Evolutionary conservation across 2,113 vertebrate genomes (phyloP), one percentile per base, ranked within the genome.

Genomic region (Macquaria ambigua): DNA sequence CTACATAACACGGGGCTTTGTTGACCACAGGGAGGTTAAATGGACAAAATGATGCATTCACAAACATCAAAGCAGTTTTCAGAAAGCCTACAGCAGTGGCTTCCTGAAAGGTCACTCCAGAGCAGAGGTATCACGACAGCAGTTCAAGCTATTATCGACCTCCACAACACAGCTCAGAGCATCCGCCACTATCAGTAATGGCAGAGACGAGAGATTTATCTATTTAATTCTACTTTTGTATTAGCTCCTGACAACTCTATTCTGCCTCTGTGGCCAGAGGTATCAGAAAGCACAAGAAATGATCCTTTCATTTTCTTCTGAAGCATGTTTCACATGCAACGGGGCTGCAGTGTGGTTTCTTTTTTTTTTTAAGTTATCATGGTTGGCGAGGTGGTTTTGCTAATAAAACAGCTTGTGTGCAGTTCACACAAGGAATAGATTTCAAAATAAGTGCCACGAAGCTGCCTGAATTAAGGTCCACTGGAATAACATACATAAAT

Each of bases 331-430:
- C 77, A 62, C 81, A 55, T 64, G 74, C 56, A 53, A 37, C 18
- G 3, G 21, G n/a, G 74, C 86, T 74, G 67, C 79, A 2, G 67
- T 12, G 59, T 34, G 56, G 52, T 48, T 74, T 80, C 39, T 80
- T 84, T 92, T 87, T 48, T 74, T 80, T 28, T 80, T 84, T 92
- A 87, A 93, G 92, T 92, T 90, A 89, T 91, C 83, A 82, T 20
- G 73, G 53, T 80, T 90, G 87, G 86, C 88, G 90, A 53, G 16
- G 82, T 1, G 48, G 83, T 73, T 34, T 70, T 5, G 15, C 63
- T 78, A 83, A 86, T 91, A 93, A 94, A 89, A 88, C 62, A 37
- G 76, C 80, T 64, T 8, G 55, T 71, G 76, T 66, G 72, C 83
- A 39, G 67, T 87, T 90, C 79, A 81, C 71, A 73, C 50, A 74